A percentile compares a stretch with the other conserved stretches of the same genome.
phyloP scores from a whole-genome alignment of 2,888 invertebrate genomes.

The Epinotia ramella region DNA sequence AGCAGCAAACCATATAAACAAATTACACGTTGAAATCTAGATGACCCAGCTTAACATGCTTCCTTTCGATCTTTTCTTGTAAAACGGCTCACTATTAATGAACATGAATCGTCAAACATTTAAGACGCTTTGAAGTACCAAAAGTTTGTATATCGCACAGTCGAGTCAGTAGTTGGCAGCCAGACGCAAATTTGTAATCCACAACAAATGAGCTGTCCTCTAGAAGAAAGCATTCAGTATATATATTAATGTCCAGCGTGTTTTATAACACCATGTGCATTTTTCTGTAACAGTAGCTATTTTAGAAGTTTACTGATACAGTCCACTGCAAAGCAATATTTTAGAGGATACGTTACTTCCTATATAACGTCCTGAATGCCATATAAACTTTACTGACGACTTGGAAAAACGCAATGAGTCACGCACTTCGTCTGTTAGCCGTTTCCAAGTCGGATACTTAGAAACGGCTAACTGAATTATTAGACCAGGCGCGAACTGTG shows the following conservation, averaged over 20 bases:
- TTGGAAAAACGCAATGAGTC: constrained; percentile 43
- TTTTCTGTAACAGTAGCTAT: constrained; percentile 13
- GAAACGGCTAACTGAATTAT: constrained; percentile 47
- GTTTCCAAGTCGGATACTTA: constrained; percentile 3
- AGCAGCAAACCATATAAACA: neutral
- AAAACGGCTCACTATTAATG: constrained; percentile 6
- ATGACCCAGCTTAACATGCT: neutral
- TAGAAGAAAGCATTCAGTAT: constrained; percentile 40
- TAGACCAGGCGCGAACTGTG: constrained; percentile 47
- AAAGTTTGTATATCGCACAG: constrained; percentile 32
- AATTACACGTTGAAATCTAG: neutral
- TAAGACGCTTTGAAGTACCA: constrained; percentile 29
- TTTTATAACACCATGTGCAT: constrained; percentile 30
- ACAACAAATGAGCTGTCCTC: constrained; percentile 45
- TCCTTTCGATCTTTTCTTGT: constrained; percentile 3
- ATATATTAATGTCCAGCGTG: constrained; percentile 38
- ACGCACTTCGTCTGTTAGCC: neutral
- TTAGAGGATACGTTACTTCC: constrained; percentile 11
- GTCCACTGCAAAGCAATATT: neutral
- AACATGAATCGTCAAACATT: constrained; percentile 28
- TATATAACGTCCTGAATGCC: constrained; percentile 24
- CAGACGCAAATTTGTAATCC: constrained; percentile 44
- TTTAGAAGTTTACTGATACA: neutral
- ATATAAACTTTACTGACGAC: constrained; percentile 29
- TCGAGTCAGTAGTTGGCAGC: constrained; percentile 34